Conservation (phyloP, 23 tunicate species). For the Trididemnum miniatum region DNA sequence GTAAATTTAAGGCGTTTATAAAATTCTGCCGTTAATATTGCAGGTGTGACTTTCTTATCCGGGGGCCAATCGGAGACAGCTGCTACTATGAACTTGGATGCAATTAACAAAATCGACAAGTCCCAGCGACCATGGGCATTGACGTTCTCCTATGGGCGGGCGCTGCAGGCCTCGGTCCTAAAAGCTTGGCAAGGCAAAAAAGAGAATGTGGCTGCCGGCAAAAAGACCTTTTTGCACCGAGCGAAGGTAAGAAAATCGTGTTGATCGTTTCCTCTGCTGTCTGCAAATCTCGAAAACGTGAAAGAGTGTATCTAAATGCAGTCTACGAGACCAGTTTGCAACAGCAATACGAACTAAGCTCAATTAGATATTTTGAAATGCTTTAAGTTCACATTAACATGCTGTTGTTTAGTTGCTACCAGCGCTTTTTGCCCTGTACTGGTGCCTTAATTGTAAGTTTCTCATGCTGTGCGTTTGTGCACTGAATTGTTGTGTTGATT, state of each 20-base stretch:
- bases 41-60: conserved; percentile 81
- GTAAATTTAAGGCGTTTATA: not conserved
- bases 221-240: conserved; percentile 74
- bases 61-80: conserved; percentile 89
- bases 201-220: conserved; percentile 55
- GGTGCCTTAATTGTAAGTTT: no score
- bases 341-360: no score
- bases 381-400: not conserved
- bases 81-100: conserved; percentile 75
- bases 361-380: no score
- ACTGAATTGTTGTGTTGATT: no score
- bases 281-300: not conserved
- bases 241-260: conserved; percentile 35
- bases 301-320: not conserved
- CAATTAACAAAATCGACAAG: conserved; percentile 63
- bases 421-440: no score
- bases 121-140: conserved; percentile 75
- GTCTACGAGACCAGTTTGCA: no score
- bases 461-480: no score
- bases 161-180: conserved; percentile 87
- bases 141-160: conserved; percentile 90
- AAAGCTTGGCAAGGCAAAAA: conserved; percentile 91
- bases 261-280: not conserved
- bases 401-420: not conserved
- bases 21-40: no score